Base-by-base conservation (phyloP, 2,888 invertebrate species). In the Drosophila austrosaltans region DNA sequence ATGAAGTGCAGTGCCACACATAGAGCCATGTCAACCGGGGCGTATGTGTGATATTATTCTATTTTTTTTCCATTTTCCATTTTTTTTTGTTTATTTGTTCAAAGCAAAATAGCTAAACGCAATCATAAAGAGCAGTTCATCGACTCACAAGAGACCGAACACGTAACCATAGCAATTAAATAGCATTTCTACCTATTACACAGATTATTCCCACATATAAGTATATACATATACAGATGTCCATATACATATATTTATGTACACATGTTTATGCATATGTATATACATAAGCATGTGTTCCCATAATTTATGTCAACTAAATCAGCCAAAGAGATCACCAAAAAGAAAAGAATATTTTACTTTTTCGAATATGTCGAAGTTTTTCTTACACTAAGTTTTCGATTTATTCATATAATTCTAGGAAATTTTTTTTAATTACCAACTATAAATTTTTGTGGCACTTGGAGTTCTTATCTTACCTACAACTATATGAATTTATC, bases 101-200 rank as follows among this genome's bases (percentile, higher is more conserved):
- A 20, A 30, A 16, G 20, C 60, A 42, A 36, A 48, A 48, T 36
- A 20, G 39, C 32, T 48, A 32, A 39, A 58, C 8, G 39, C 36
- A 53, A n/a, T 28, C 56, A 39, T 61, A 68, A 60, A 73, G 60
- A 42, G 61, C 61, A 62, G 72, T 75, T 58, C 72, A 75, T 56
- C 75, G 61, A 75, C 75, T 69, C 72, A 60, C 42, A 25, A 61
- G 68, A 61, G 75, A 67, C 57, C 53, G 42, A 53, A 56, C 48
- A 60, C 53, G 58, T 61, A 48, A 7, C 61, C 32, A 44, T 61
- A 61, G 63, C 71, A 82, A 84, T 84, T 79, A 84, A 78, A 69
- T 66, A 64, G 53, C 57, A 59, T 54, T 57, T 40, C 44, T 60
- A 57, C 48, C 48, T 53, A 61, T 44, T 42, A 63, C 57, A 44